Conservation (phyloP, 2,888 invertebrate species). For the Xestia sexstrigata region DNA sequence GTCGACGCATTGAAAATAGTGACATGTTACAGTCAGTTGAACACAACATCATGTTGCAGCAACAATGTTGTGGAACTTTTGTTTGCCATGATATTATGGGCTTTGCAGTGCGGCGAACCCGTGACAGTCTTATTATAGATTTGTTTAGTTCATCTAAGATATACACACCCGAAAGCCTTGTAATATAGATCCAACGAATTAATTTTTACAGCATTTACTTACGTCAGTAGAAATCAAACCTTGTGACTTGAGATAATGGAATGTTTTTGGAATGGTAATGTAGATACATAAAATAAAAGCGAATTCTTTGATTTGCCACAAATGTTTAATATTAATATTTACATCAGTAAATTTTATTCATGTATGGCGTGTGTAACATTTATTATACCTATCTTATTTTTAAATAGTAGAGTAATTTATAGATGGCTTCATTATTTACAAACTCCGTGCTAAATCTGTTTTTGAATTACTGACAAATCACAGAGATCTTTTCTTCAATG, state of each 20-base stretch:
- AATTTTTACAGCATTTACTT: background rate
- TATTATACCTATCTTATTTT: background rate
- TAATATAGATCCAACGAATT: background rate
- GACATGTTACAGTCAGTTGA: background rate
- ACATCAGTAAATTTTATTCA: background rate
- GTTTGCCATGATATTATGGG: background rate
- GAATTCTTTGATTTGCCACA: background rate
- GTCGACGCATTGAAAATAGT: background rate
- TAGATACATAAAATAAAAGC: background rate
- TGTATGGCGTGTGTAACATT: background rate
- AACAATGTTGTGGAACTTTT: background rate
- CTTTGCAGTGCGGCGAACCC: background rate
- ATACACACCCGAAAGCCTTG: background rate
- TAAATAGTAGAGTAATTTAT: background rate
- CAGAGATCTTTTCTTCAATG: too few species aligned
- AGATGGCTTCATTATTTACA: background rate
- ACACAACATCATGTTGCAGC: background rate
- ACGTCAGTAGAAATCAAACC: conserved; percentile 1
- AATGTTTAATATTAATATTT: conserved; percentile 5
- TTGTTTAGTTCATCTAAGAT: background rate
- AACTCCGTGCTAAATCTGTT: background rate
- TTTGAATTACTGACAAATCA: background rate
- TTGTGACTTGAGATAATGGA: conserved; percentile 1
- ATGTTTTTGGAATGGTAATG: background rate
- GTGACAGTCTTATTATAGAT: too few species aligned